Evolutionary conservation across 2,113 vertebrate species (phyloP), one percentile per base, ranked within the genome.

Genomic region (Acanthisitta chloris): DNA sequence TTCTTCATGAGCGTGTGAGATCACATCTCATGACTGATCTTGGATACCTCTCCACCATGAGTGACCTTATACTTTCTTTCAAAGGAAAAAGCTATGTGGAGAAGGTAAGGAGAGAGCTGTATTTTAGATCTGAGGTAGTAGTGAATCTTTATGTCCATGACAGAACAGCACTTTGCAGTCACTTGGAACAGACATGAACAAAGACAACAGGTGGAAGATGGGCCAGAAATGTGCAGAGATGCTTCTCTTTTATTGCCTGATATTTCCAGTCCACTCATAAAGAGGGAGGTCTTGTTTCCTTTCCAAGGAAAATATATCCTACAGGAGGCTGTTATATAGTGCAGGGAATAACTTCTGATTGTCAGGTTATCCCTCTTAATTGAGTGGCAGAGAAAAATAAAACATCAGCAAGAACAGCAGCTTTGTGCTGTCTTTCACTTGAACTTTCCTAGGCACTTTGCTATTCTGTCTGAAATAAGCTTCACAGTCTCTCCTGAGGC

Each of bases 361-460:
- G 8, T 76, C 90, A 88, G 15, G 14, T 88, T 88, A 94, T 24
- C n/a, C 46, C 23, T 46, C 8, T n/a, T 88, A 88, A 86, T 51
- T 94, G 90, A 72, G 73, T 85, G 78, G n/a, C n/a, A 91, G 33
- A 69, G 24, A 45, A 82, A 88, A 93, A 88, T 25, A 88, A 85
- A 82, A 59, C 28, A 51, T 26, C 73, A 79, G 19, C 73, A 91
- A 59, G 79, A 85, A 43, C 43, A 93, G 40, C 34, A 84, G 26
- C 73, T 95, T 49, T 2, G 1, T 45, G 36, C n/a, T 36, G 26
- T 48, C 85, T 93, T 95, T 91, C 65, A 42, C 36, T 92, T 92
- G 66, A 88, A 76, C 81, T 90, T 95, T 59, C 74, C 79, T 57
- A 57, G 90, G 66, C 28, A 55, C n/a, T 91, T 85, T 40, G 61